Evolutionary conservation across 2,113 vertebrate genomes (phyloP).

Genomic region (Ctenodactylus gundi): DNA sequence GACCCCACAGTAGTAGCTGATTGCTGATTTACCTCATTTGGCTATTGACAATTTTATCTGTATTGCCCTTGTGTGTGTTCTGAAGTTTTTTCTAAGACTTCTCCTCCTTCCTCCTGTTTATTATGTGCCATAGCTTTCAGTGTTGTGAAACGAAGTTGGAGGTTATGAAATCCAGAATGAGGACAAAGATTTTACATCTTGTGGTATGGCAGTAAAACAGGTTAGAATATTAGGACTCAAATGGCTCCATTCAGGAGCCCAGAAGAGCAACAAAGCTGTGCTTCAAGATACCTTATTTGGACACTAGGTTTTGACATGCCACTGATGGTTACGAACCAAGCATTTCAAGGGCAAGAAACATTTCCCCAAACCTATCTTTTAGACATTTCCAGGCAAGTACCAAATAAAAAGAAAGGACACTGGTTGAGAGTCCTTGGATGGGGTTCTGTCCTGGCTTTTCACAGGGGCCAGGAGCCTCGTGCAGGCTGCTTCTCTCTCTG

Average conservation of each 20-base stretch:
- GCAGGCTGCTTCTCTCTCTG: not conserved
- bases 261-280: not conserved
- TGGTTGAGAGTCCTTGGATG: not conserved
- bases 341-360: conserved; percentile 46
- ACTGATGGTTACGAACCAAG: not conserved
- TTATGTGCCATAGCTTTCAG: not conserved
- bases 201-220: not conserved
- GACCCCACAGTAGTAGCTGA: not conserved
- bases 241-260: not conserved
- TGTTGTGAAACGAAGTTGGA: not conserved
- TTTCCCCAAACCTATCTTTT: not conserved
- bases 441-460: not conserved
- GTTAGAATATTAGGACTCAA: not conserved
- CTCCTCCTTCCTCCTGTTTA: not conserved
- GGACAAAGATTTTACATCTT: not conserved
- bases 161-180: not conserved
- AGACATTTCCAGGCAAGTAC: conserved; percentile 28
- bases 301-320: conserved; percentile 14
- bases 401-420: not conserved
- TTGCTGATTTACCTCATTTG: not conserved
- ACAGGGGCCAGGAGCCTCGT: accelerated
- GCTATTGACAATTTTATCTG: not conserved
- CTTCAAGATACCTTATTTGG: conserved; percentile 54
- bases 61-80: not conserved
- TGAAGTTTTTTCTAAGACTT: not conserved